These are phyloP conservation scores for Ennomos fuscantarius DNA, from an alignment of 2,888 invertebrate genomes.

Conservation along the genomic window DNA sequence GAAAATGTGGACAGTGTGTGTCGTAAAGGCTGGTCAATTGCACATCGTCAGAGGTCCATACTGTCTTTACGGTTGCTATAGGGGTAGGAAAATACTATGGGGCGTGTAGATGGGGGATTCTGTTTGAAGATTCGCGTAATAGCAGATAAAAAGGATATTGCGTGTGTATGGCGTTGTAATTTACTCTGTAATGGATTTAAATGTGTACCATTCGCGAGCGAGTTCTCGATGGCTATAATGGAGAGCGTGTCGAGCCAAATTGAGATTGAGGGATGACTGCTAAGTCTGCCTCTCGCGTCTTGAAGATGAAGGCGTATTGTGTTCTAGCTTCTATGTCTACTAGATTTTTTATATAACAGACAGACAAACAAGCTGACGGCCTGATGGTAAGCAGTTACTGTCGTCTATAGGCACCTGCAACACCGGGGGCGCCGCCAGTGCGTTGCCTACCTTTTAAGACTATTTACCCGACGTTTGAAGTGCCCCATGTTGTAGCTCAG, in stretches of 20 bases:
- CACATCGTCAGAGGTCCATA: not conserved
- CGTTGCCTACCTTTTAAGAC: no score
- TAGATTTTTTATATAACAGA: no score
- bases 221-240: slow-evolving; percentile 11
- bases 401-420: no score
- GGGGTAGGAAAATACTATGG: slow-evolving; percentile 22
- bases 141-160: slow-evolving; percentile 27
- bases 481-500: no score
- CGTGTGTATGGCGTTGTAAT: slow-evolving; percentile 26
- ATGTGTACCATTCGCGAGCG: slow-evolving; percentile 16
- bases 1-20: no score
- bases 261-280: not conserved
- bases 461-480: no score
- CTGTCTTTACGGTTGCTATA: slow-evolving; percentile 7
- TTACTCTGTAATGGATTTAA: slow-evolving; percentile 27
- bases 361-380: no score
- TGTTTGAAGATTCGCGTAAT: slow-evolving; percentile 25
- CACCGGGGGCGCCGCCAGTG: no score
- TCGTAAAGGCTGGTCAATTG: not conserved
- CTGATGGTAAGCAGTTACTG: no score
- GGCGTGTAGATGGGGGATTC: slow-evolving; percentile 9
- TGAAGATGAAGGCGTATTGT: no score
- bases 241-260: slow-evolving; percentile 4
- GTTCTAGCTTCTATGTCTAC: no score
- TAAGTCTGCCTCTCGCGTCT: no score